Percentiles rank a stretch among this genome's conserved stretches.
Evolutionary conservation across 2,888 invertebrate genomes (phyloP).

Genomic region (Ephialtes manifestator): DNA sequence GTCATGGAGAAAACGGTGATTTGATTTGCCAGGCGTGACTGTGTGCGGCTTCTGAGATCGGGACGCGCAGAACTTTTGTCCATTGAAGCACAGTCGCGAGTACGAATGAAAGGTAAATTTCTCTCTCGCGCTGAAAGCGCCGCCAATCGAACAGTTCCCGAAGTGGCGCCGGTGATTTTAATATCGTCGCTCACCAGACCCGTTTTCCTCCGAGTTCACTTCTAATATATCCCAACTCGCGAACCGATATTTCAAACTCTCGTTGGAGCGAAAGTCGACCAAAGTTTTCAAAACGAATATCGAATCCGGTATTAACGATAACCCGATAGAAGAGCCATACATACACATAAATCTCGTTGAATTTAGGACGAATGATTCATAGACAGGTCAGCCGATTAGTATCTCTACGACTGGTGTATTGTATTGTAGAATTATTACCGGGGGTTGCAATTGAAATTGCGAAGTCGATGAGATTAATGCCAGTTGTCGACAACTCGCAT

Average conservation of each 20-base stretch:
- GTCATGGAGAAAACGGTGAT: constrained; percentile 76
- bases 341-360: neutral
- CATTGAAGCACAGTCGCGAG: constrained; percentile 21
- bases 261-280: constrained; percentile 2
- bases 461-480: constrained; percentile 67
- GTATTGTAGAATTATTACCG: constrained; percentile 61
- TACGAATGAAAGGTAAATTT: constrained; percentile 47
- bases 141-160: constrained; percentile 53
- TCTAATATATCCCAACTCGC: constrained; percentile 46
- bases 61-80: constrained; percentile 58
- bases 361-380: constrained; percentile 60
- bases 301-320: constrained; percentile 31
- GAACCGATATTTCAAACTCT: constrained; percentile 44
- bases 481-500: constrained; percentile 51
- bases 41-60: neutral
- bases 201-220: constrained; percentile 32
- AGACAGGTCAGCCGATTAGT: constrained; percentile 44
- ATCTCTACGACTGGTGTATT: constrained; percentile 30
- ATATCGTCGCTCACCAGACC: constrained; percentile 58
- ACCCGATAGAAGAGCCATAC: constrained; percentile 4
- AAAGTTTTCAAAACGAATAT: constrained; percentile 37
- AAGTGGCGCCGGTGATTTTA: constrained; percentile 66
- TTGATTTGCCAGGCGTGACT: constrained; percentile 71
- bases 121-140: constrained; percentile 8
- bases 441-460: constrained; percentile 61